Percentiles rank a stretch among this genome's conserved stretches.
Evolutionary conservation across 1,140 invertebrate species (phyloP).

Genomic region (Caenorhabditis elegans): WBcel235 BX284604.4:9619501-9620000

Average conservation of each 20-base stretch:
- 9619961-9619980: background rate
- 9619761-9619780: constrained; percentile 24
- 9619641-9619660: background rate
- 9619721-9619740: background rate
- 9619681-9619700: background rate
- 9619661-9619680: background rate
- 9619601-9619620: background rate
- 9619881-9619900: background rate
- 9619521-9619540: background rate
- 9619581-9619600: background rate
- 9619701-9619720: background rate
- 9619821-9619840: background rate
- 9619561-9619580: background rate
- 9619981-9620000: background rate
- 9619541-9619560: background rate
- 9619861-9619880: background rate
- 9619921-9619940: background rate
- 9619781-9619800: background rate
- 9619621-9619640: background rate
- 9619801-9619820: background rate
- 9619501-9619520: background rate
- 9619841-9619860: background rate
- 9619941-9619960: background rate
- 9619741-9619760: background rate
- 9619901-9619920: background rate